Conservation (phyloP, 1,140 invertebrate species). For the Teleopsis dalmanni region DNA sequence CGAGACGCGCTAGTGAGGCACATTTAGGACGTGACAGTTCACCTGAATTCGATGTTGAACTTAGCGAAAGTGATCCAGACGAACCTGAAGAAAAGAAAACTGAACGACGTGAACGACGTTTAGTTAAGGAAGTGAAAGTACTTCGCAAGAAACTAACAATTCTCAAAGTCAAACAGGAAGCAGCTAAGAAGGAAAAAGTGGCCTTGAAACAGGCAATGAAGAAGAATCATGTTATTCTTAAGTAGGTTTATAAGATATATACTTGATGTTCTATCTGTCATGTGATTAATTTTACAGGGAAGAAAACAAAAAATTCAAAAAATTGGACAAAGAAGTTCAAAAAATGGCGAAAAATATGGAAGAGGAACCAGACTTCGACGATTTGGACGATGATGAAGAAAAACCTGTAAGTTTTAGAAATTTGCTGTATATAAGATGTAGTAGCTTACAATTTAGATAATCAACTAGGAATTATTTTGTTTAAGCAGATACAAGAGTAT, state of each 20-base stretch:
- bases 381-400: conserved; percentile 60
- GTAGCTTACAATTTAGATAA: too few species aligned
- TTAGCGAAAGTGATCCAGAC: conserved; percentile 56
- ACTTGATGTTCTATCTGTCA: not conserved
- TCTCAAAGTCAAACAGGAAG: conserved; percentile 67
- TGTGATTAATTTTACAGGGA: conserved; percentile 44
- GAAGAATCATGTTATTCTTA: conserved; percentile 66
- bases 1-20: conserved; percentile 32
- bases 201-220: conserved; percentile 71
- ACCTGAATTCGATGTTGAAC: conserved; percentile 45
- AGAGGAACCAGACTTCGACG: conserved; percentile 65
- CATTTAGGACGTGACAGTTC: conserved; percentile 38
- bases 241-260: conserved; percentile 37
- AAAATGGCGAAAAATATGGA: conserved; percentile 82
- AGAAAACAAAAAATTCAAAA: conserved; percentile 67
- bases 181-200: conserved; percentile 68
- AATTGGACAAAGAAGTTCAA: conserved; percentile 76
- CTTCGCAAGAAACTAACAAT: conserved; percentile 69
- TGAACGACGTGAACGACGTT: conserved; percentile 50
- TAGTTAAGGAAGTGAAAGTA: conserved; percentile 65
- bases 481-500: too few species aligned
- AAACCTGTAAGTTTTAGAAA: conserved; percentile 43
- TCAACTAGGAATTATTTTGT: too few species aligned
- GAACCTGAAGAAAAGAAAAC: conserved; percentile 64
- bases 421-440: too few species aligned